phyloP scores from a whole-genome alignment of 2,888 invertebrate species.

The Epistrophella euchroma region DNA sequence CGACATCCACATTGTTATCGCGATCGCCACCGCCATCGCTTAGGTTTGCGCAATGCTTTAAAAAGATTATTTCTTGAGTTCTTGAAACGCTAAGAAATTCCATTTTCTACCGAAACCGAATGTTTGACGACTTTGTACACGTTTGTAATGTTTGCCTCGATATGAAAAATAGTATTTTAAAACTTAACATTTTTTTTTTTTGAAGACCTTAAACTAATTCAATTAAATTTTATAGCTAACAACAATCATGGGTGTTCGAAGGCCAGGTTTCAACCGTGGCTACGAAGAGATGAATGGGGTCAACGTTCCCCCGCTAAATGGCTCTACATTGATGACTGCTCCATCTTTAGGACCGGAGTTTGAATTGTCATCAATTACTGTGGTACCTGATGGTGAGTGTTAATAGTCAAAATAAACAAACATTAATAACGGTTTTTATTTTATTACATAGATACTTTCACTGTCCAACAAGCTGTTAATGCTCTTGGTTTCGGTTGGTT shows the following conservation, averaged over 20 bases:
- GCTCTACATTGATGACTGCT: conserved; percentile 61
- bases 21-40: too few relatives aligned
- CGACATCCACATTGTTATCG: too few relatives aligned
- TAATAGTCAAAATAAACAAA: background rate
- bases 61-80: too few relatives aligned
- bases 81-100: too few relatives aligned
- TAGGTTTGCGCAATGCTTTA: too few relatives aligned
- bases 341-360: conserved; percentile 84
- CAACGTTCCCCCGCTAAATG: conserved; percentile 74
- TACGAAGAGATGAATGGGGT: conserved; percentile 78
- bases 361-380: conserved; percentile 88
- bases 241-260: conserved; percentile 77
- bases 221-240: background rate
- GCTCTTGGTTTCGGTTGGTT: conserved; percentile 95
- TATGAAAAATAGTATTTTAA: too few relatives aligned
- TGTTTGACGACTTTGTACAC: too few relatives aligned
- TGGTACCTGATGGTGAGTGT: conserved; percentile 87
- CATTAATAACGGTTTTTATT: conserved; percentile 77
- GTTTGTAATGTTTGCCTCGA: too few relatives aligned
- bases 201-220: background rate
- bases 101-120: too few relatives aligned
- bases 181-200: background rate
- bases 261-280: conserved; percentile 76
- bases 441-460: conserved; percentile 89
- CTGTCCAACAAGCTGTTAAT: conserved; percentile 94